Percentiles rank a stretch among this genome's conserved stretches.
phyloP scores from a whole-genome alignment of 2,113 vertebrate species.

The Brevimyrus niger region DNA sequence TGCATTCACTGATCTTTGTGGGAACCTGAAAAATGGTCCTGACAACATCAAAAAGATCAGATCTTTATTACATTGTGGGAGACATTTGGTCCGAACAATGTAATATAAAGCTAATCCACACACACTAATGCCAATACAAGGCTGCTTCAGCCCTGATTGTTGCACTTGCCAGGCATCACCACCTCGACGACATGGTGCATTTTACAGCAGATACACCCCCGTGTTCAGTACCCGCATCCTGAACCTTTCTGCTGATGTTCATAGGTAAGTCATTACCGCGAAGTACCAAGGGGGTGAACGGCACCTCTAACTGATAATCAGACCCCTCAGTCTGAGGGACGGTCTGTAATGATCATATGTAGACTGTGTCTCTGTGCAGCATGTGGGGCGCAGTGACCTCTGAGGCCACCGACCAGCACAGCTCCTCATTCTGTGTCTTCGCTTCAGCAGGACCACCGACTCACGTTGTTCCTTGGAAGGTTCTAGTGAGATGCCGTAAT shows the following conservation, averaged over 20 bases:
- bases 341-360: background rate
- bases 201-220: background rate
- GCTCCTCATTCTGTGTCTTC: background rate
- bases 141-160: background rate
- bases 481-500: background rate
- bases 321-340: background rate
- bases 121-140: background rate
- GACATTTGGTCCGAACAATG: too few species aligned
- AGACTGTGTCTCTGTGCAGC: background rate
- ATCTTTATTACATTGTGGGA: too few species aligned
- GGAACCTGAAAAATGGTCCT: too few species aligned
- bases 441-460: background rate
- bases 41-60: too few species aligned
- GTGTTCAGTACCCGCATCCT: background rate
- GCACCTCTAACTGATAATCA: background rate
- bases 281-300: background rate
- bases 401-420: background rate
- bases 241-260: background rate
- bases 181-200: background rate
- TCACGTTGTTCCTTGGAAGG: background rate
- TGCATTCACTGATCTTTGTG: too few species aligned
- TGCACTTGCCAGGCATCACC: background rate
- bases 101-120: too few species aligned
- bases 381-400: background rate
- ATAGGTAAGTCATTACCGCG: background rate